Evolutionary conservation across 2,888 invertebrate species (phyloP).

Genomic region (Agonopterix subpropinquella): DNA sequence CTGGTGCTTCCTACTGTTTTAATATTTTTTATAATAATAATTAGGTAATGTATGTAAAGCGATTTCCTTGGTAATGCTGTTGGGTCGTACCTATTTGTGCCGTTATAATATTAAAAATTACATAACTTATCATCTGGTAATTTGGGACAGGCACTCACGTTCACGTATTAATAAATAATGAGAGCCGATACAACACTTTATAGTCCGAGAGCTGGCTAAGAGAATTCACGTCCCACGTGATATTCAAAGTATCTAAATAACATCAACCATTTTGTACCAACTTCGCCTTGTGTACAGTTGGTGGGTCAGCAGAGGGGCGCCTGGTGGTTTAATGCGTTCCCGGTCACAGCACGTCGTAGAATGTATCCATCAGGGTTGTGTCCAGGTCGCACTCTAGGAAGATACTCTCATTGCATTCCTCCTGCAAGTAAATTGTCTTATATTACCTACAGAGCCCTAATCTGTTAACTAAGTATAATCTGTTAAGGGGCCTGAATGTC

Average conservation of each 20-base stretch:
- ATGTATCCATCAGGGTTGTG: slow-evolving; percentile 62
- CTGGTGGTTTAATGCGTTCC: slow-evolving; percentile 5
- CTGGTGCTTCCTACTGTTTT: slow-evolving; percentile 29
- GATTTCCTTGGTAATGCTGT: slow-evolving; percentile 65
- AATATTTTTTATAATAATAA: slow-evolving; percentile 27
- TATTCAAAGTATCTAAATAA: too few species aligned
- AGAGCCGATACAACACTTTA: background rate
- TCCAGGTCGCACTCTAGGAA: slow-evolving; percentile 68
- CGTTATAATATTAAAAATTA: slow-evolving; percentile 32
- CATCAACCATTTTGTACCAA: too few species aligned
- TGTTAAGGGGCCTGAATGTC: too few species aligned
- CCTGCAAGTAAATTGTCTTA: slow-evolving; percentile 36
- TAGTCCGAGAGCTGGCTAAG: background rate
- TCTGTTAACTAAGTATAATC: too few species aligned
- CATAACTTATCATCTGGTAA: slow-evolving; percentile 39
- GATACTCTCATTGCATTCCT: slow-evolving; percentile 65
- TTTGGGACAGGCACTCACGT: slow-evolving; percentile 6
- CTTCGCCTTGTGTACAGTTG: too few species aligned
- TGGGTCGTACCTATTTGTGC: slow-evolving; percentile 37
- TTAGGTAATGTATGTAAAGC: slow-evolving; percentile 46
- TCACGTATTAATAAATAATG: slow-evolving; percentile 1
- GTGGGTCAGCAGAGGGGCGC: too few species aligned
- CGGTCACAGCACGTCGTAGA: slow-evolving; percentile 65
- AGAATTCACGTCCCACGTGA: too few species aligned
- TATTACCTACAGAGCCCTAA: too few species aligned